Conservation (phyloP, 2,113 vertebrate species). For the Redunca redunca region DNA sequence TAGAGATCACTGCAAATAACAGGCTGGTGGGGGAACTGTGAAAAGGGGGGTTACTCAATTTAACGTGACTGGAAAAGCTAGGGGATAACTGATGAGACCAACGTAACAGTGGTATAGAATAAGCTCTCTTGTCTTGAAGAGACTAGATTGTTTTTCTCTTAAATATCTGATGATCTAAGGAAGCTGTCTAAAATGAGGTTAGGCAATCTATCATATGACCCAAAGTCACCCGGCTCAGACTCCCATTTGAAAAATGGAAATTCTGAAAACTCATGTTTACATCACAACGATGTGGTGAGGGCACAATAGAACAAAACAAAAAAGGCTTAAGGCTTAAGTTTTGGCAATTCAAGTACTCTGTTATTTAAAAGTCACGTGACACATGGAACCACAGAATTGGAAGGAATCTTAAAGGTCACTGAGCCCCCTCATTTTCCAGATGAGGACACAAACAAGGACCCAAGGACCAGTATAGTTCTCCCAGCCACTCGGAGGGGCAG, state of each 20-base stretch:
- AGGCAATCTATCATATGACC: slow-evolving; percentile 23
- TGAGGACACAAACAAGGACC: background rate
- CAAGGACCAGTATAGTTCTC: background rate
- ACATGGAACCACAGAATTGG: background rate
- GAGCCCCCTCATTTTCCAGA: background rate
- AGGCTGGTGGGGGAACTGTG: background rate
- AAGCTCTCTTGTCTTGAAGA: background rate
- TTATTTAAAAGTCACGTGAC: slow-evolving; percentile 2
- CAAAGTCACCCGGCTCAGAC: background rate
- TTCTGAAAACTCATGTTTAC: slow-evolving; percentile 28
- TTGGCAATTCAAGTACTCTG: background rate
- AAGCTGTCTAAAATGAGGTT: background rate
- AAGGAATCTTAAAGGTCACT: background rate
- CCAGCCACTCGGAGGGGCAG: background rate
- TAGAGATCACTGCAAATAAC: background rate
- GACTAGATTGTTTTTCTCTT: background rate
- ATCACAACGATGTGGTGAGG: background rate
- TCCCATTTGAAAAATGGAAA: slow-evolving; percentile 33
- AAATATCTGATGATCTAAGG: background rate
- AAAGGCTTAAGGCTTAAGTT: background rate
- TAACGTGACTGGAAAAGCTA: background rate
- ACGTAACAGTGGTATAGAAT: background rate
- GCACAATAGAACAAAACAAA: background rate
- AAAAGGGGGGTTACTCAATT: background rate
- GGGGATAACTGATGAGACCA: background rate